Percentiles rank a stretch among this genome's conserved stretches.
Conservation (phyloP, 2,888 invertebrate species). For the Protophormia terraenovae region DNA sequence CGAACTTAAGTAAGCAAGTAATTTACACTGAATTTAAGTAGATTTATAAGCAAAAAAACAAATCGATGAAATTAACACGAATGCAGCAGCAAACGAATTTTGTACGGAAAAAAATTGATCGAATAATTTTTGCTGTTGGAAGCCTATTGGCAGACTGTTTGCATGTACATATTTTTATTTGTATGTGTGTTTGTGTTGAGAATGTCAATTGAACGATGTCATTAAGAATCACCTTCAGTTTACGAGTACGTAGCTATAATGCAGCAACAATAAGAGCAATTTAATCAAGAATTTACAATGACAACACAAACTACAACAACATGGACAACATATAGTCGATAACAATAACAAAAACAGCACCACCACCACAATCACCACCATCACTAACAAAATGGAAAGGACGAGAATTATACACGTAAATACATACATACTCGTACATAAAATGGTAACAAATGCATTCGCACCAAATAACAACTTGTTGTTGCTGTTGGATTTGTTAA, state of each 20-base stretch:
- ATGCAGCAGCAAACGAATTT: constrained; percentile 44
- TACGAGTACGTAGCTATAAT: constrained; percentile 9
- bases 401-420: constrained; percentile 40
- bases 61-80: constrained; percentile 65
- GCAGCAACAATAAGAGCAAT: constrained; percentile 59
- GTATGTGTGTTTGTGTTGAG: constrained; percentile 19
- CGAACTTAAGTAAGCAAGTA: constrained; percentile 64
- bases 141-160: constrained; percentile 33
- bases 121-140: constrained; percentile 59
- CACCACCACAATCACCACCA: constrained; percentile 32
- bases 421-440: constrained; percentile 61
- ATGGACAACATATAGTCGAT: neutral
- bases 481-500: constrained; percentile 24
- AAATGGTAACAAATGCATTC: constrained; percentile 77
- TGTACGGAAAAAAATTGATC: constrained; percentile 38
- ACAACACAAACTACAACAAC: constrained; percentile 55
- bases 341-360: neutral
- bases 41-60: constrained; percentile 37
- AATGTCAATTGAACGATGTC: constrained; percentile 69
- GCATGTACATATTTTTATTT: neutral
- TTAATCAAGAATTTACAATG: constrained; percentile 68
- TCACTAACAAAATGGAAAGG: constrained; percentile 49
- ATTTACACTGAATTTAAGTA: constrained; percentile 69
- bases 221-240: constrained; percentile 71
- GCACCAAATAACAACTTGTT: constrained; percentile 74